A percentile compares a stretch with the other conserved stretches of the same genome.
These are phyloP conservation scores for Philonicus albiceps DNA, from an alignment of 2,888 invertebrate species.

Conservation along the genomic window DNA sequence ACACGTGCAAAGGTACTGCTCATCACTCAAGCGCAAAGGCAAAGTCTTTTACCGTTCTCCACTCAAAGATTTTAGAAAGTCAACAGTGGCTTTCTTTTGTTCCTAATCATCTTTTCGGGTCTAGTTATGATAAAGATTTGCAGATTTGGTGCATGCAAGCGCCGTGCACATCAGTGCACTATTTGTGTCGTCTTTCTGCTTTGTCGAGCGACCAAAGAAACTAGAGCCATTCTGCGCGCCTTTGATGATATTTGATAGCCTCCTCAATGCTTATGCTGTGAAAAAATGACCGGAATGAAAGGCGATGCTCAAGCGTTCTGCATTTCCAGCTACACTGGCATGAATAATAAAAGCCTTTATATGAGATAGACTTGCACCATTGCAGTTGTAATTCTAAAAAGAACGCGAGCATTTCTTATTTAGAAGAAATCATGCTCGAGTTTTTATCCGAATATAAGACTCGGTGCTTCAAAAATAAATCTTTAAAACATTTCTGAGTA, in stretches of 20 bases:
- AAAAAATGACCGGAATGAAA: not conserved
- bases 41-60: not conserved
- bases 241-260: not conserved
- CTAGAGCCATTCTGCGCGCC: not conserved
- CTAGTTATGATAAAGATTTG: not conserved
- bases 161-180: not conserved
- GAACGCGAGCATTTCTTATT: no score
- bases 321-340: not conserved
- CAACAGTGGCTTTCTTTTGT: not conserved
- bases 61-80: not conserved
- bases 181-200: not conserved
- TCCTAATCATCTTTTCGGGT: conserved; percentile 18
- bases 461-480: no score
- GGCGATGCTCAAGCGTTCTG: not conserved
- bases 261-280: not conserved
- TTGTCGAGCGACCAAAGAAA: not conserved
- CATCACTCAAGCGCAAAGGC: not conserved
- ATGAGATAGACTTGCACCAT: not conserved
- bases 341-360: not conserved
- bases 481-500: no score
- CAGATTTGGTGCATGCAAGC: not conserved
- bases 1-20: not conserved
- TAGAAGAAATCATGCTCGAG: no score
- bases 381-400: not conserved
- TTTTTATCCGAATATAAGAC: no score